Evolutionary conservation across 2,888 invertebrate genomes (phyloP), one percentile per base, ranked within the genome.

Genomic region (Tetropium fuscum): DNA sequence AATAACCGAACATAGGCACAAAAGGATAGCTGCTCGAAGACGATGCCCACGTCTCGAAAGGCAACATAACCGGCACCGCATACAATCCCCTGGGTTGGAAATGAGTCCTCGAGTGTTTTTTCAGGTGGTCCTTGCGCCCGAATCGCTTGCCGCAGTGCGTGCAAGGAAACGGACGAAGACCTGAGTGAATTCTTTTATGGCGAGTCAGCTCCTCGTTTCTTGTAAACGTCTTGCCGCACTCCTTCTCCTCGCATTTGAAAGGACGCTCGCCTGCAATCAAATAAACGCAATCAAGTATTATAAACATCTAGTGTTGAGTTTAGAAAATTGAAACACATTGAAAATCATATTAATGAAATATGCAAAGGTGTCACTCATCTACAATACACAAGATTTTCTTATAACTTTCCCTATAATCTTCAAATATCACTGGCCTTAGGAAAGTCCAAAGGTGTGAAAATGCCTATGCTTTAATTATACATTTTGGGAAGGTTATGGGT

Each of bases 31-130:
- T 62, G 40, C 51, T 63, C 1, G 68, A 45, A 2, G 71, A 64
- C 0, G 78, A 70, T 3, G 75, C 71, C 81, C 81, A 82, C 10
- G 80, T 70, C 22, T 81, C 81, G 44, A 76, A 77, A 0, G 81
- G 80, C 38, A 82, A 58, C 77, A 82, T 78, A 2, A 82, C 80
- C 1, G 82, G 82, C 2, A 81, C 80, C 0, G 81, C 81, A 60
- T 80, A 80, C 73, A 86, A 80, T 71, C 84, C 66, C 83, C 85
- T 70, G 75, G 86, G 49, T 81, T 87, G 80, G 81, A 87, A 70
- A 75, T 97, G 97, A 0, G 95, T 97, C 74, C 93, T 88, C 58
- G 91, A 90, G 78, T 98, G 97, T 75, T 97, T 98, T 82, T 95
- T 95, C 57, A 98, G 84, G 78, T 98, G 97, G 79, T 98, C 97